phyloP scores from a whole-genome alignment of 2,888 invertebrate genomes.

The Aplocera efformata region DNA sequence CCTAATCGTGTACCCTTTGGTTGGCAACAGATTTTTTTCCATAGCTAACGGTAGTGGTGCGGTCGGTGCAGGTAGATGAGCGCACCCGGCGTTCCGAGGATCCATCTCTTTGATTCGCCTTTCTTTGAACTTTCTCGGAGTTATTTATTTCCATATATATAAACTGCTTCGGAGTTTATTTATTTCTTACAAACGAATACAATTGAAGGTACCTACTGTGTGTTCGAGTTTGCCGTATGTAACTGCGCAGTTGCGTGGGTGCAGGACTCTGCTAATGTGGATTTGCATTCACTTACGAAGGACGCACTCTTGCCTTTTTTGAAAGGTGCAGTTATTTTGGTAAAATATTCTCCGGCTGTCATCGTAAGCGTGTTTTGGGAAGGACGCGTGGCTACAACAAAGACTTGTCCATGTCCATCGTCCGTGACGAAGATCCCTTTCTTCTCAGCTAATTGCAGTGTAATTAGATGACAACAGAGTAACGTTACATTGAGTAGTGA shows the following conservation, averaged over 20 bases:
- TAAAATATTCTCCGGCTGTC: slow-evolving; percentile 14
- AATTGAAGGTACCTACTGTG: too few relatives aligned
- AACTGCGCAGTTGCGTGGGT: slow-evolving; percentile 23
- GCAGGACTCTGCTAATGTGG: slow-evolving; percentile 14
- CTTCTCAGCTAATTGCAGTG: slow-evolving; percentile 44
- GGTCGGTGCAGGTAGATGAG: slow-evolving; percentile 55
- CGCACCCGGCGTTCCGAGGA: slow-evolving; percentile 35
- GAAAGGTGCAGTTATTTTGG: slow-evolving; percentile 17
- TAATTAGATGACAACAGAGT: slow-evolving; percentile 56
- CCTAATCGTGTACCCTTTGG: slow-evolving; percentile 54
- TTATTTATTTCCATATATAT: too few relatives aligned
- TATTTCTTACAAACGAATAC: too few relatives aligned
- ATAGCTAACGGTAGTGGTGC: slow-evolving; percentile 49
- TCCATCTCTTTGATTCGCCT: slow-evolving; percentile 43
- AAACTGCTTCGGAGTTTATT: not conserved
- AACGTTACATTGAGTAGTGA: slow-evolving; percentile 49
- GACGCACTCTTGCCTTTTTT: slow-evolving; percentile 12
- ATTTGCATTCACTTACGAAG: slow-evolving; percentile 17
- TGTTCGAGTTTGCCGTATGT: not conserved
- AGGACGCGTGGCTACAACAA: slow-evolving; percentile 49
- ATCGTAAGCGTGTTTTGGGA: slow-evolving; percentile 21
- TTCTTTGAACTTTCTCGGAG: slow-evolving; percentile 42
- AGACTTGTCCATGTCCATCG: slow-evolving; percentile 25
- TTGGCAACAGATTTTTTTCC: slow-evolving; percentile 46
- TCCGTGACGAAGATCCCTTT: slow-evolving; percentile 40